Evolutionary conservation across 1,140 invertebrate species (phyloP), one percentile per base, ranked within the genome.

Genomic region (Whitmania pigra): DNA sequence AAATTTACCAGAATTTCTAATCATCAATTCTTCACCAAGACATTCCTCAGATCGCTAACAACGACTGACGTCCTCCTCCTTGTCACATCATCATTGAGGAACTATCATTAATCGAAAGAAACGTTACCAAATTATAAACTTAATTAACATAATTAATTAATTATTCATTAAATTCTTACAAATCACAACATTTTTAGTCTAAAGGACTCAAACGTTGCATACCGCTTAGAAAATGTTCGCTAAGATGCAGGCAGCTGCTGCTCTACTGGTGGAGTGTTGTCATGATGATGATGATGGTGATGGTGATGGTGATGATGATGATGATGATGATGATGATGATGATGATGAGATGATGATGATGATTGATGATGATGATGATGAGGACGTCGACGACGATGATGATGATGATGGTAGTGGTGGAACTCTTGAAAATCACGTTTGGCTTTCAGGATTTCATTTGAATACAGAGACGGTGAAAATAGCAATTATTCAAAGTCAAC

Each of bases 291-390:
- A 11, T 31, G 27, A 11, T 69, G 67, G 0, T 31, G 67, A 22
- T 69, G 57, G 11, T 63, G 57, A 13, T 17, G 57, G 13, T 63
- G 57, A 63, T 63, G 57, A 63, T 63, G 20, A 17, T n/a, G 57
- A 17, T 63, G 57, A 17, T 63, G 57, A 17, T n/a, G 55, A 49
- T 71, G 27, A 43, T 53, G 15, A 22, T 70, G 22, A 22, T 53
- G 43, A 22, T 53, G 53, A 53, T 53, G 40, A 53, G 25, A 53
- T 29, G 49, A 53, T 54, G 25, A 53, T 54, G 18, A 27, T 53
- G 27, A 27, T 54, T 71, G 25, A 53, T 29, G 49, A 53, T 54
- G 25, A 53, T 54, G 18, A 27, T 53, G 27, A 27, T 54, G 40
- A 53, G 2, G 67, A 22, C 25, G 67, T 6, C 15, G 27, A 15